A percentile compares a stretch with the other conserved stretches of the same genome.
Evolutionary conservation across 2,888 invertebrate species (phyloP).

Genomic region (Hemithea aestivaria): DNA sequence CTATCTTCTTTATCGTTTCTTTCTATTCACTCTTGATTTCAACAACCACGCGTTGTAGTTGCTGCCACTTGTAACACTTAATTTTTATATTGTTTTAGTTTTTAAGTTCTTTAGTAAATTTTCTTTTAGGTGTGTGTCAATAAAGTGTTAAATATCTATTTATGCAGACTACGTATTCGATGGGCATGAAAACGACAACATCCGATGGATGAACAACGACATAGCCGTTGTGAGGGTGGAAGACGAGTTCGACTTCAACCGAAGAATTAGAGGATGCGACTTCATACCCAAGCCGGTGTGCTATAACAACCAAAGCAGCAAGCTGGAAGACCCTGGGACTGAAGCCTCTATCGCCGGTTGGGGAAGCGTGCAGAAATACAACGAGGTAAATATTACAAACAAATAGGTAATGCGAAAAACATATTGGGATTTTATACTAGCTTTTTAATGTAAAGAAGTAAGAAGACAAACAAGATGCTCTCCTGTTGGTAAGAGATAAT

Average conservation of each 20-base stretch:
- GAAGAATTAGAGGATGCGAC: slow-evolving; percentile 48
- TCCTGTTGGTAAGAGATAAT: no score
- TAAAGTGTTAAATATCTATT: neutral
- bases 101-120: no score
- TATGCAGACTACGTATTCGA: slow-evolving; percentile 52
- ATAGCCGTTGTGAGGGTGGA: slow-evolving; percentile 54
- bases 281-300: slow-evolving; percentile 44
- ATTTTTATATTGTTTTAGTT: no score
- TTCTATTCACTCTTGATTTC: no score
- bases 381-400: slow-evolving; percentile 46
- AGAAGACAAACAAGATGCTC: no score
- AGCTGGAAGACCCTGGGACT: slow-evolving; percentile 38
- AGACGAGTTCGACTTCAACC: slow-evolving; percentile 50
- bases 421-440: no score
- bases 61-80: no score
- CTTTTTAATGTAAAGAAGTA: no score
- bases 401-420: no score
- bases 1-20: no score
- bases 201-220: slow-evolving; percentile 60
- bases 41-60: no score
- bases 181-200: slow-evolving; percentile 55
- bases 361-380: slow-evolving; percentile 45
- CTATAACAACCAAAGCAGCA: slow-evolving; percentile 44
- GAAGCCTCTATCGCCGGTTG: slow-evolving; percentile 43
- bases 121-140: no score